Base-by-base conservation (phyloP, 2,888 invertebrate genomes). In the Lycia hirtaria region DNA sequence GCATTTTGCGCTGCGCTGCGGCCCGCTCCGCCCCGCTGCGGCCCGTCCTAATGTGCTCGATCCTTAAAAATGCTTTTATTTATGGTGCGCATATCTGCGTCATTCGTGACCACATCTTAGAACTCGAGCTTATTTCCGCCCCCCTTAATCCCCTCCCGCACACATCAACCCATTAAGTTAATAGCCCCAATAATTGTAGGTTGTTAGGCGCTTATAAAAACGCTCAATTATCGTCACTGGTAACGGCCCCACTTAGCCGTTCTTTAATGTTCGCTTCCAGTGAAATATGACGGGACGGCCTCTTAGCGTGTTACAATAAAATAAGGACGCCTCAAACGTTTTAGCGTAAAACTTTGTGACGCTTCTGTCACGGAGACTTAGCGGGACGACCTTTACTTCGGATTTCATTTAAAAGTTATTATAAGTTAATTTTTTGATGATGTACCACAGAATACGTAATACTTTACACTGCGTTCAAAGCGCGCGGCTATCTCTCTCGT, bases 231-330 rank as follows among this genome's bases (percentile, higher is more conserved):
- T 48, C 47, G 54, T 41, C 47, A 33, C 40, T 33, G 32, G 20
- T 33, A 47, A 54, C 53, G 38, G 47, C 47, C 24, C 20, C 47
- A 54, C 47, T 54, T 32, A 47, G 47, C 45, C 45, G 9, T 40
- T 40, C 40, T 47, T 47, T 54, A 45, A 53, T 45, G 53, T 45
- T 45, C 52, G n/a, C 52, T 28, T 47, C 32, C 38, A 45, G 53
- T 45, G 45, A 54, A 47, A 47, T 54, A 47, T 54, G 54, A 47
- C 54, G 40, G 12, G 54, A 47, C 47, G 40, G 47, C 53, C 47
- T 54, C 47, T 54, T 47, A 41, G 47, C 54, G 54, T 40, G 33
- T 38, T 54, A n/a, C 9, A 54, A 33, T 54, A 47, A 54, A 48
- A 54, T 28, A 32, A 47, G 38, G 48, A 54, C 54, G 54, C 40